phyloP scores from a whole-genome alignment of 2,113 vertebrate species.

The Anser brachyrhynchus region DNA sequence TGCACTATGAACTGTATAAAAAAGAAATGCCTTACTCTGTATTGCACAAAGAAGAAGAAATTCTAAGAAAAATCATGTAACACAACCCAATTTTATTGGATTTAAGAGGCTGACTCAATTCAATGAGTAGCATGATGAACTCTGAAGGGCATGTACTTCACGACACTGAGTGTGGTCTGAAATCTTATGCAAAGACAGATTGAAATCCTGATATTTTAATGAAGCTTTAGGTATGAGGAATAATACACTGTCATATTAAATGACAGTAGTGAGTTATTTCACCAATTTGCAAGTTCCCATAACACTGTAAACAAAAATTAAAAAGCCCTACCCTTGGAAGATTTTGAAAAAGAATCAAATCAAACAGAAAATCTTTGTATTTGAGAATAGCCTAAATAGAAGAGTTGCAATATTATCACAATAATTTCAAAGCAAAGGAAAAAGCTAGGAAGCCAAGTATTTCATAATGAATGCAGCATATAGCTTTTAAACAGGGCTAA shows the following conservation, averaged over 20 bases:
- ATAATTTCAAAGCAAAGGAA: constrained; percentile 78
- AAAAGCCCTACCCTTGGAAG: constrained; percentile 52
- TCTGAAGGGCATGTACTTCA: constrained; percentile 38
- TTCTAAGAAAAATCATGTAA: neutral
- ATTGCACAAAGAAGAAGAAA: neutral
- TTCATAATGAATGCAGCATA: constrained; percentile 84
- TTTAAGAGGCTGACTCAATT: neutral
- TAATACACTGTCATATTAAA: constrained; percentile 45
- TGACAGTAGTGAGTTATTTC: constrained; percentile 56
- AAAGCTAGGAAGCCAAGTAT: constrained; percentile 76
- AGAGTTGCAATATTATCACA: constrained; percentile 73
- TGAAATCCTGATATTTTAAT: constrained; percentile 52
- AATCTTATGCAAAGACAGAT: constrained; percentile 47
- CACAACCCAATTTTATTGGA: neutral
- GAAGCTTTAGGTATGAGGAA: constrained; percentile 65
- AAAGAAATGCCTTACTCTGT: neutral
- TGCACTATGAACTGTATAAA: neutral
- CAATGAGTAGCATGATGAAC: neutral
- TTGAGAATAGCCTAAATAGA: constrained; percentile 69
- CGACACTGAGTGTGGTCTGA: constrained; percentile 43
- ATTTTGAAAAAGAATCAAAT: constrained; percentile 52
- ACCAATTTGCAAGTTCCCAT: constrained; percentile 59
- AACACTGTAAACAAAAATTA: constrained; percentile 71
- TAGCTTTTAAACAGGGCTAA: constrained; percentile 85
- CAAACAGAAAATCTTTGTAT: constrained; percentile 36